Base-by-base conservation (phyloP, 2,797 vertebrate genomes). In the Falco cherrug region DNA sequence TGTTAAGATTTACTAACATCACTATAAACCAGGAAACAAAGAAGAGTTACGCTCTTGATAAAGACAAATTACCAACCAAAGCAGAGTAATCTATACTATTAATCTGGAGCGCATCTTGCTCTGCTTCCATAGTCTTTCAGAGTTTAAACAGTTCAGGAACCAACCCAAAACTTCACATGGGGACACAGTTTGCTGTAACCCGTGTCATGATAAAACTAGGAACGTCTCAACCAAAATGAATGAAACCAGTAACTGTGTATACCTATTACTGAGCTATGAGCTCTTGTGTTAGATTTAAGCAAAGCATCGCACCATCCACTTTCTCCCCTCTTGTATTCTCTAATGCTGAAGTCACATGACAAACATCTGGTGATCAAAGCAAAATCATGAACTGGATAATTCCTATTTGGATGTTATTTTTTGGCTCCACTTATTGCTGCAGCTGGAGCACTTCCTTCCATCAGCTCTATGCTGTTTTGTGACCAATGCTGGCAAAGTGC, bases 281-380 rank as follows among this genome's bases (percentile, higher is more conserved):
- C 57, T 61, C 33, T 41, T 29, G 60, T 54, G 86, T 26, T 48
- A 35, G 51, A 76, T 56, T 85, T 71, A 57, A 89, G 35, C 12
- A 25, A 17, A 81, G 71, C 43, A 73, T 43, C 79, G 59, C 54
- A 59, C 22, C 45, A 59, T 33, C 45, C 67, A 73, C 75, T 61
- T 68, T 68, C 76, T 83, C 50, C 37, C 65, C 45, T 83, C 84
- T 37, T 0, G 0, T 68, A 6, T 48, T 95, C 84, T 48, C 14
- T 7, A 43, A 35, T 13, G 67, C 54, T 69, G 12, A 68, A 86
- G 39, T 47, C 83, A 94, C 77, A 29, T 26, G 54, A 83, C 77
- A 96, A 96, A 96, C 94, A 96, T 94, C 92, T 95, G 88, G 86
- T 82, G 86, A 97, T 94, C 80, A 90, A 92, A 94, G 54, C 16